These are phyloP conservation scores for Halictus ligatus DNA, from an alignment of 2,888 invertebrate genomes.

Conservation along the genomic window DNA sequence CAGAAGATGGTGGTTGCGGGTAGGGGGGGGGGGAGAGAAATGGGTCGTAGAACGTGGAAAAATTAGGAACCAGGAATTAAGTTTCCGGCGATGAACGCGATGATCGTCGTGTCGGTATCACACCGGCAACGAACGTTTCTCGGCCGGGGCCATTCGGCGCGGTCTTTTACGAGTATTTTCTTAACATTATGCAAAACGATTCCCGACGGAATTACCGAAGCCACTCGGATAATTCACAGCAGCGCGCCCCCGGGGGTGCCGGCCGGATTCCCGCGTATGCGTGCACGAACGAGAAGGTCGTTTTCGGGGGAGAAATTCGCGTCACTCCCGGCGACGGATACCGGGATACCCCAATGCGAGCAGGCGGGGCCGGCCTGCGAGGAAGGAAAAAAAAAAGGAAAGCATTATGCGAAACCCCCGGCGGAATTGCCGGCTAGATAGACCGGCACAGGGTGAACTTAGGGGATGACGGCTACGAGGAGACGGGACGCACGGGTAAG, in stretches of 20 bases:
- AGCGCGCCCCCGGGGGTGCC: slow-evolving; percentile 66
- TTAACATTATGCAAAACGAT: slow-evolving; percentile 75
- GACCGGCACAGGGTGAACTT: slow-evolving; percentile 29
- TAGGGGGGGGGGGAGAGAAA: too few species aligned
- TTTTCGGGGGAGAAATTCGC: slow-evolving; percentile 71
- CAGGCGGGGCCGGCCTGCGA: slow-evolving; percentile 46
- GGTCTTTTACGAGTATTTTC: slow-evolving; percentile 69
- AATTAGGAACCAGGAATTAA: slow-evolving; percentile 16
- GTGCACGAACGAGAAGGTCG: slow-evolving; percentile 68
- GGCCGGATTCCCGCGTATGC: slow-evolving; percentile 53
- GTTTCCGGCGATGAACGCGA: slow-evolving; percentile 19
- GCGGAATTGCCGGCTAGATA: slow-evolving; percentile 63
- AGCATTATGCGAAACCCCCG: slow-evolving; percentile 70
- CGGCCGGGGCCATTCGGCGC: slow-evolving; percentile 20
- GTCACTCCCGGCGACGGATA: slow-evolving; percentile 65
- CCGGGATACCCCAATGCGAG: slow-evolving; percentile 22
- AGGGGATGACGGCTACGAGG: slow-evolving; percentile 40
- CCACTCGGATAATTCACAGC: slow-evolving; percentile 69
- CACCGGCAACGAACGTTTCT: slow-evolving; percentile 20
- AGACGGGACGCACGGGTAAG: slow-evolving; percentile 37
- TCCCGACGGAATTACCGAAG: slow-evolving; percentile 69
- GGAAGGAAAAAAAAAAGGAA: slow-evolving; percentile 44
- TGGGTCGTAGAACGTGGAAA: not conserved
- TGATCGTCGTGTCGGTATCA: slow-evolving; percentile 55
- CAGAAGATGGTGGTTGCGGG: not conserved